These are phyloP conservation scores for Phengaris arion DNA, from an alignment of 2,888 invertebrate genomes.

Conservation along the genomic window DNA sequence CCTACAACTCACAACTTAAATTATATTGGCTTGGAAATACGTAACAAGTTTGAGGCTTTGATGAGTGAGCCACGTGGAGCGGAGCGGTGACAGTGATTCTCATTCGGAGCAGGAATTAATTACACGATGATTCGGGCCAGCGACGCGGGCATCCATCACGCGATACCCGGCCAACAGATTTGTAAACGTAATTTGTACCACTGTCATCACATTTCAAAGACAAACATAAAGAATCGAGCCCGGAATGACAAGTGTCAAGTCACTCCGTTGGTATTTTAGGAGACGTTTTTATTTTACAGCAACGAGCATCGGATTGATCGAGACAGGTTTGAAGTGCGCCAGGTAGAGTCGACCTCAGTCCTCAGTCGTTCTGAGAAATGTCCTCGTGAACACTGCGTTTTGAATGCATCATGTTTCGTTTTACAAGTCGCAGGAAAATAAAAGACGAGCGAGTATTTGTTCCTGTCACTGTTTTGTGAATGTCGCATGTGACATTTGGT, in stretches of 20 bases:
- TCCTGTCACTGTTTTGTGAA: slow-evolving; percentile 21
- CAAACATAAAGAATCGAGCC: slow-evolving; percentile 79
- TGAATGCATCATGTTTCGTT: slow-evolving; percentile 33
- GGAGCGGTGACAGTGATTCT: slow-evolving; percentile 71
- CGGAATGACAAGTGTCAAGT: slow-evolving; percentile 77
- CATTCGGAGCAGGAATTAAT: slow-evolving; percentile 71
- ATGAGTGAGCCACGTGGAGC: slow-evolving; percentile 53
- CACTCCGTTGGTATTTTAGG: slow-evolving; percentile 75
- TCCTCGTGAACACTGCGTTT: slow-evolving; percentile 61
- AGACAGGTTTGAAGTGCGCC: slow-evolving; percentile 77
- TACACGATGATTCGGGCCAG: slow-evolving; percentile 65
- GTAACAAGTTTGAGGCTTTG: slow-evolving; percentile 31
- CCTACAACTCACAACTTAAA: background rate
- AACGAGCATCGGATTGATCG: slow-evolving; percentile 76
- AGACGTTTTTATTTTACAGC: slow-evolving; percentile 72
- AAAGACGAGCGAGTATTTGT: slow-evolving; percentile 20
- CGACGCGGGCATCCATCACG: slow-evolving; percentile 69
- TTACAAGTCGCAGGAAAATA: background rate
- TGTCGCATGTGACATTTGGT: slow-evolving; percentile 1
- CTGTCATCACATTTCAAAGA: slow-evolving; percentile 81
- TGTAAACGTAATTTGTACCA: slow-evolving; percentile 79
- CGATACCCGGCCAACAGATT: slow-evolving; percentile 76
- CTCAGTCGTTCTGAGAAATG: slow-evolving; percentile 72
- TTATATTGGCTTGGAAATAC: background rate
- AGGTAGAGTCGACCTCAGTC: slow-evolving; percentile 61